Percentiles rank a stretch among this genome's conserved stretches.
phyloP scores from a whole-genome alignment of 1,140 invertebrate genomes.

The Stegodyphus dumicola region DNA sequence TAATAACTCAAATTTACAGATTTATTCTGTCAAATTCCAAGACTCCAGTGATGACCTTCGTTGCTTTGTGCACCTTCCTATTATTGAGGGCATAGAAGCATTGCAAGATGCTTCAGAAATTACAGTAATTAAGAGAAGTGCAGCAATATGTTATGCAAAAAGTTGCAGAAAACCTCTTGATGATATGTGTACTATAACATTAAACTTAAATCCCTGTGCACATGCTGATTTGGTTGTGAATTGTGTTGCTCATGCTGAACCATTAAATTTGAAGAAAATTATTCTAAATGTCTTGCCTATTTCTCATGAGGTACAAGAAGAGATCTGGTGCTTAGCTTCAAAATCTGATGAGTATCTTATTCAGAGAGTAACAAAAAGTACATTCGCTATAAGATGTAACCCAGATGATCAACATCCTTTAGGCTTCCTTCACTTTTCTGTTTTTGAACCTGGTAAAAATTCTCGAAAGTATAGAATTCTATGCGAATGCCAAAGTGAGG shows the following conservation, averaged over 20 bases:
- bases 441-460: slow-evolving; percentile 69
- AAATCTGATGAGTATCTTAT: slow-evolving; percentile 76
- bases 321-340: slow-evolving; percentile 74
- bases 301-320: slow-evolving; percentile 76
- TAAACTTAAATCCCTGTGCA: slow-evolving; percentile 70
- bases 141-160: slow-evolving; percentile 77
- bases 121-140: slow-evolving; percentile 68
- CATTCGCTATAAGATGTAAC: slow-evolving; percentile 83
- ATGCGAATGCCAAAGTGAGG: slow-evolving; percentile 36
- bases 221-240: slow-evolving; percentile 79
- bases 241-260: slow-evolving; percentile 75
- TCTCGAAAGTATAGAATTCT: slow-evolving; percentile 31
- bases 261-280: slow-evolving; percentile 75
- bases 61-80: slow-evolving; percentile 80
- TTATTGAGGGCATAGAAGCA: slow-evolving; percentile 69
- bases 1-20: slow-evolving; percentile 74
- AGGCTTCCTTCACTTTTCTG: slow-evolving; percentile 80
- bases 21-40: slow-evolving; percentile 78
- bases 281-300: slow-evolving; percentile 76
- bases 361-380: slow-evolving; percentile 80
- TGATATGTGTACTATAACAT: slow-evolving; percentile 62
- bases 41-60: slow-evolving; percentile 79
- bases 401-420: slow-evolving; percentile 77
- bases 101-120: slow-evolving; percentile 70
- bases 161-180: slow-evolving; percentile 69